phyloP scores from a whole-genome alignment of 2,113 vertebrate species.

The Phylloscopus trochilus region DNA sequence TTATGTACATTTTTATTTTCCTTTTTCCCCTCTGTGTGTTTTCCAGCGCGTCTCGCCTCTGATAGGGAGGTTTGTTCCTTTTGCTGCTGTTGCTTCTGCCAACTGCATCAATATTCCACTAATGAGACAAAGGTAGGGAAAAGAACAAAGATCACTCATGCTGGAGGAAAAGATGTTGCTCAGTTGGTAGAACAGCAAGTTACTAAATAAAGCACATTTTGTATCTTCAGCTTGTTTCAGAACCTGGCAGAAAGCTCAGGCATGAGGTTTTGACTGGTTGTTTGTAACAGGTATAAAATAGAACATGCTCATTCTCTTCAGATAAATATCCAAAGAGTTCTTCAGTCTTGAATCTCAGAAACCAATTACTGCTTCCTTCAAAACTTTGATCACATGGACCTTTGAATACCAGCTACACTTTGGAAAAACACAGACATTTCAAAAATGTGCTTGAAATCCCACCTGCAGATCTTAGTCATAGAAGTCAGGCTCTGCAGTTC shows the following conservation, averaged over 20 bases:
- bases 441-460: neutral
- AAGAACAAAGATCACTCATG: neutral
- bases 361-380: neutral
- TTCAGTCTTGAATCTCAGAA: neutral
- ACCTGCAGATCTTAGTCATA: neutral
- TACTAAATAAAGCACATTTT: neutral
- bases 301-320: neutral
- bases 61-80: conserved; percentile 95
- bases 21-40: neutral
- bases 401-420: neutral
- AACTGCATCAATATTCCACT: conserved; percentile 99
- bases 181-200: neutral
- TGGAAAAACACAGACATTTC: neutral
- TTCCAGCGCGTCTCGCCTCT: conserved; percentile 89
- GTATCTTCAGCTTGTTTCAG: neutral
- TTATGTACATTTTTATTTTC: neutral
- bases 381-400: neutral
- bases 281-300: neutral
- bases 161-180: neutral
- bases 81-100: conserved; percentile 97
- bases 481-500: neutral
- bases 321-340: neutral
- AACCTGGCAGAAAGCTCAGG: neutral
- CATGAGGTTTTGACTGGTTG: neutral
- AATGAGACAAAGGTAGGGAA: conserved; percentile 93